These are phyloP conservation scores for Dilophus febrilis DNA, from an alignment of 2,888 invertebrate genomes.

Conservation along the genomic window DNA sequence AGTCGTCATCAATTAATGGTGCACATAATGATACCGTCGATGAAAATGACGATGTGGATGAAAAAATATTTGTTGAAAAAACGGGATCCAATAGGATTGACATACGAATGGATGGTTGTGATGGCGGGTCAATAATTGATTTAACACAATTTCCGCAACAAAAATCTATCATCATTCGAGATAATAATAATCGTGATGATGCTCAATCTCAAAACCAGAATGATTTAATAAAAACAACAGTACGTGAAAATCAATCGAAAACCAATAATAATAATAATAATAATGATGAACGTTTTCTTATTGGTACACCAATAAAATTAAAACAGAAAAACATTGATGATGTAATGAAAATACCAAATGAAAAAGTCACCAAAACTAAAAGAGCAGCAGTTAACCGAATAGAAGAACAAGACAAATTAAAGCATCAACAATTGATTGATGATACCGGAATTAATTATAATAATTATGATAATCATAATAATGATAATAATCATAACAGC, in stretches of 20 bases:
- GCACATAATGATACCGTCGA: background rate
- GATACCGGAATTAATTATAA: slow-evolving; percentile 7
- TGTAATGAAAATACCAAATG: no score
- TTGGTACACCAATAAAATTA: slow-evolving; percentile 28
- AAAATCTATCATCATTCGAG: slow-evolving; percentile 9
- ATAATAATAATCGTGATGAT: slow-evolving; percentile 4
- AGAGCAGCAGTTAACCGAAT: no score
- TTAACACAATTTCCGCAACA: no score
- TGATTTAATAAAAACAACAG: slow-evolving; percentile 1
- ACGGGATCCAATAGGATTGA: no score
- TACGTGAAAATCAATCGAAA: slow-evolving; percentile 18
- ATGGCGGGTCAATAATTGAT: slow-evolving; percentile 9
- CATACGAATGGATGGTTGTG: background rate
- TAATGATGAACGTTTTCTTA: slow-evolving; percentile 24
- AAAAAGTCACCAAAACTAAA: no score
- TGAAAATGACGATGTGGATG: background rate
- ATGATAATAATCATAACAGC: no score
- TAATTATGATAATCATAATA: slow-evolving; percentile 3
- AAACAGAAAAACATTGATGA: slow-evolving; percentile 21
- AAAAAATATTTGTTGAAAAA: no score
- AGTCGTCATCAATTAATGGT: slow-evolving; percentile 5
- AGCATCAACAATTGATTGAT: no score
- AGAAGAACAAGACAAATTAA: no score
- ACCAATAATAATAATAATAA: background rate
- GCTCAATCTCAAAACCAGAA: no score